These are phyloP conservation scores for Ceyx cyanopectus DNA, from an alignment of 2,113 vertebrate genomes.

Conservation along the genomic window DNA sequence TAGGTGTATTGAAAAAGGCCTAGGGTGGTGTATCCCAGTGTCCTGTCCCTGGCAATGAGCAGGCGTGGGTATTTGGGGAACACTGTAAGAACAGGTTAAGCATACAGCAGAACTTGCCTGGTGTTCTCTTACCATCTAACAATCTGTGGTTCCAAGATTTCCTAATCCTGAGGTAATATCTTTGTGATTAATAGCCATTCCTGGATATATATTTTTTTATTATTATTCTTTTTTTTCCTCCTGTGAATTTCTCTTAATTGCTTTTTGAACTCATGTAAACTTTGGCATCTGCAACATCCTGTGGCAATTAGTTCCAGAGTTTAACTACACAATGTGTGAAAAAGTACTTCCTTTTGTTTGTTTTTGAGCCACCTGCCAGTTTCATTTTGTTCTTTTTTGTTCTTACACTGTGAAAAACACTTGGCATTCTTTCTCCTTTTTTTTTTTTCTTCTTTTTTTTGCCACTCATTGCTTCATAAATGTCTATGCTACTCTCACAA, in stretches of 20 bases:
- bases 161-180: constrained; percentile 37
- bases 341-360: constrained; percentile 66
- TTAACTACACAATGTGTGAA: constrained; percentile 54
- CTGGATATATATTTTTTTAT: background rate
- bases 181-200: constrained; percentile 25
- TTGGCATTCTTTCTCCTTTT: constrained; percentile 28
- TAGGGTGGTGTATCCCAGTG: background rate
- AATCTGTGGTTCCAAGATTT: background rate
- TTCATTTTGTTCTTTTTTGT: constrained; percentile 45
- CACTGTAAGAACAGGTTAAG: background rate
- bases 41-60: background rate
- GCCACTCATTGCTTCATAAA: background rate
- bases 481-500: background rate
- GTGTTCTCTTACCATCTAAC: background rate
- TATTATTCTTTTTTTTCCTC: background rate
- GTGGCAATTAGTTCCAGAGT: constrained; percentile 68
- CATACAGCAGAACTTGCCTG: background rate
- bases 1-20: background rate
- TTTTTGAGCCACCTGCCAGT: constrained; percentile 59
- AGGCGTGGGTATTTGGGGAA: background rate
- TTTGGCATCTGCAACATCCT: constrained; percentile 64
- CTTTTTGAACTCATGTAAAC: constrained; percentile 65
- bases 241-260: constrained; percentile 55
- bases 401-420: constrained; percentile 22
- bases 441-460: constrained; percentile 17